Percentiles rank a stretch among this genome's conserved stretches.
These are phyloP conservation scores for Heterohyrax brucei DNA, from an alignment of 2,797 vertebrate genomes.

Conservation along the genomic window DNA sequence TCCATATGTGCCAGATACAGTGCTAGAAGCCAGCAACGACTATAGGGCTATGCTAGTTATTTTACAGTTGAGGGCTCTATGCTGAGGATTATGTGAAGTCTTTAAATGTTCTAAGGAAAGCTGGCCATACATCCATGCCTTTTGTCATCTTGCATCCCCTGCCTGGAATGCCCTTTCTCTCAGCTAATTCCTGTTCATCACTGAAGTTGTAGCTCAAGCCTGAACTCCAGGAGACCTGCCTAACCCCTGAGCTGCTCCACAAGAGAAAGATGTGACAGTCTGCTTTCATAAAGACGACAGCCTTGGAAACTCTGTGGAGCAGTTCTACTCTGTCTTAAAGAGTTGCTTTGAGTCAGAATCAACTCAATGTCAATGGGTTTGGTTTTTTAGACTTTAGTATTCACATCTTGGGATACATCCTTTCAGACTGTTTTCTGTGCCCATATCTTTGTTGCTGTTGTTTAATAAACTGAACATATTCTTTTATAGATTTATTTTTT, in stretches of 20 bases:
- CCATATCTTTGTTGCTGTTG: not conserved
- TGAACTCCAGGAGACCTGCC: not conserved
- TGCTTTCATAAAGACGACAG: no score
- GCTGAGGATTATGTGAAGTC: not conserved
- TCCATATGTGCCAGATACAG: not conserved
- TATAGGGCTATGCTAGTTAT: accelerated
- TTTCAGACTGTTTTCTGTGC: not conserved
- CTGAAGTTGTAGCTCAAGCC: not conserved
- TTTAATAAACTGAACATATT: not conserved
- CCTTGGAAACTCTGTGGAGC: no score
- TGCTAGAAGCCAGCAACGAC: not conserved
- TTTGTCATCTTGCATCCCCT: not conserved
- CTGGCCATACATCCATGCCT: not conserved
- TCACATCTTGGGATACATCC: not conserved
- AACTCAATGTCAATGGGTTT: no score
- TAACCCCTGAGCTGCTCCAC: not conserved
- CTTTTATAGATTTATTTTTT: not conserved
- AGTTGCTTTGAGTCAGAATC: no score
- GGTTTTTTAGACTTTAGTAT: not conserved
- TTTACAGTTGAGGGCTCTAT: not conserved
- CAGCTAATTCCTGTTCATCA: not conserved
- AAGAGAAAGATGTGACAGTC: no score
- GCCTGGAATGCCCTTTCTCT: not conserved
- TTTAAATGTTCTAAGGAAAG: not conserved
- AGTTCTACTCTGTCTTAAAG: no score